Conservation (phyloP, 2,888 invertebrate species). For the Chrysolina oricalcia region DNA sequence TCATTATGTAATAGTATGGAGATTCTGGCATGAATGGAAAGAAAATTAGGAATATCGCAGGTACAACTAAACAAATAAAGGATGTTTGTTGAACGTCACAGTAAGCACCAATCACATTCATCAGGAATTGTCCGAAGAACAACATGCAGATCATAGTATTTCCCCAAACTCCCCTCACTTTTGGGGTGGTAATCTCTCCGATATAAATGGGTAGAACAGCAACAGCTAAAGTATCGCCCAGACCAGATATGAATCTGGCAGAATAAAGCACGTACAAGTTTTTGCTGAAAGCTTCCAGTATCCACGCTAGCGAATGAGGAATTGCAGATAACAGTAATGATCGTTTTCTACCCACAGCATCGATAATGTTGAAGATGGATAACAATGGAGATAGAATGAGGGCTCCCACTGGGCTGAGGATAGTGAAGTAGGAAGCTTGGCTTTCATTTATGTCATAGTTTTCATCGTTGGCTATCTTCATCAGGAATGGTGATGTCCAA, state of each 20-base stretch:
- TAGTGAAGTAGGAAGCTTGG: constrained; percentile 65
- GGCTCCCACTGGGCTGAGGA: constrained; percentile 61
- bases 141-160: constrained; percentile 57
- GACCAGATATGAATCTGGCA: constrained; percentile 60
- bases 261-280: constrained; percentile 62
- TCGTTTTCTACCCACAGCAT: constrained; percentile 62
- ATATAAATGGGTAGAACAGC: constrained; percentile 61
- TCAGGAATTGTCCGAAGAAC: constrained; percentile 61
- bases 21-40: constrained; percentile 78
- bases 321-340: constrained; percentile 59
- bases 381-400: constrained; percentile 57
- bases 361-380: constrained; percentile 53
- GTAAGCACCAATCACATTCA: constrained; percentile 73
- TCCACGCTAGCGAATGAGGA: constrained; percentile 59
- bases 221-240: constrained; percentile 60
- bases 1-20: constrained; percentile 62
- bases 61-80: constrained; percentile 75
- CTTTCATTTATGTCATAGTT: constrained; percentile 62
- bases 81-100: constrained; percentile 74
- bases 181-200: constrained; percentile 63
- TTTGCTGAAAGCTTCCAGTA: constrained; percentile 56
- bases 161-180: constrained; percentile 64
- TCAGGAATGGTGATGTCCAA: constrained; percentile 66
- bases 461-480: constrained; percentile 60
- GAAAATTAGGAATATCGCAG: constrained; percentile 75